Percentiles rank a stretch among this genome's conserved stretches.
Conservation (phyloP, 1,140 invertebrate genomes). For the Telenomus remus region DNA sequence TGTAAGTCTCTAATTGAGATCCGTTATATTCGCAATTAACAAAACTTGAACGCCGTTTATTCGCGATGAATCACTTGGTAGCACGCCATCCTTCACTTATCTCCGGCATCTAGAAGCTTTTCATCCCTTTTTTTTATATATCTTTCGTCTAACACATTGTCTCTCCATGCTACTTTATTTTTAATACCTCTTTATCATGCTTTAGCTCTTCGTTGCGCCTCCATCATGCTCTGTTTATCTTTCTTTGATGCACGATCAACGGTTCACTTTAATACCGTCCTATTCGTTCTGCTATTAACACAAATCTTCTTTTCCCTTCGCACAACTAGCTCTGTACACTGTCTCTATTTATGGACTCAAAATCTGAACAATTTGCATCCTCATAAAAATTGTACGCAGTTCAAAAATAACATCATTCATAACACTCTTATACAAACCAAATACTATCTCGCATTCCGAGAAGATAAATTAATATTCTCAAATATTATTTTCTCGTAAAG, state of each 20-base stretch:
- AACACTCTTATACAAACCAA: too few relatives aligned
- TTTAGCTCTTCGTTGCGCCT: slow-evolving; percentile 15
- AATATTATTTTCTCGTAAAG: too few relatives aligned
- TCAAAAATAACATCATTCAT: too few relatives aligned
- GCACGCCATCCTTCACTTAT: slow-evolving; percentile 46
- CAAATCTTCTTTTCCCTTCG: slow-evolving; percentile 6
- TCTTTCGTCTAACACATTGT: slow-evolving; percentile 27
- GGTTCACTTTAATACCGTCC: slow-evolving; percentile 17
- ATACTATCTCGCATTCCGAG: too few relatives aligned
- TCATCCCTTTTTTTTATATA: slow-evolving; percentile 22
- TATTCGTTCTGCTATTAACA: slow-evolving; percentile 21
- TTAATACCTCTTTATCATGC: slow-evolving; percentile 50
- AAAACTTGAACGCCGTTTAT: slow-evolving; percentile 18
- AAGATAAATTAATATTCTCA: too few relatives aligned
- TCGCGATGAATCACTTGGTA: too few relatives aligned
- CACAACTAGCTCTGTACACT: too few relatives aligned
- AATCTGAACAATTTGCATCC: too few relatives aligned
- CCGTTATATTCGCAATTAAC: slow-evolving; percentile 31
- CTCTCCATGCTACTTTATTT: slow-evolving; percentile 40
- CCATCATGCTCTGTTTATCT: slow-evolving; percentile 29
- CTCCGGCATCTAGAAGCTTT: slow-evolving; percentile 41
- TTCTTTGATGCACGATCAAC: slow-evolving; percentile 7
- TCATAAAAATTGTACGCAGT: too few relatives aligned
- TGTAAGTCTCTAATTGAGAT: slow-evolving; percentile 7
- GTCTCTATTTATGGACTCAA: too few relatives aligned